phyloP scores from a whole-genome alignment of 2,113 vertebrate species.

The Rhabdornis inornatus region DNA sequence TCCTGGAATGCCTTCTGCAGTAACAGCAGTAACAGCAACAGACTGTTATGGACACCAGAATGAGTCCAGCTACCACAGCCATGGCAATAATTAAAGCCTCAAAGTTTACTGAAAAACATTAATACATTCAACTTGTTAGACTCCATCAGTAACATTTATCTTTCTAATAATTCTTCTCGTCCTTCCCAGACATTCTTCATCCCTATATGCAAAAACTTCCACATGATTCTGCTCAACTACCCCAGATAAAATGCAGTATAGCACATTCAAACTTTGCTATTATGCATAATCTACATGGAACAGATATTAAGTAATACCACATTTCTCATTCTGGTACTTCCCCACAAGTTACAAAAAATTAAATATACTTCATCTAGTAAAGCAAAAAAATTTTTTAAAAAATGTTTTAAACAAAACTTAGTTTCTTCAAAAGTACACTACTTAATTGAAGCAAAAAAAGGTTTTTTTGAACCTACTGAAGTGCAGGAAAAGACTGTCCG shows the following conservation, averaged over 20 bases:
- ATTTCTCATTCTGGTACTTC: neutral
- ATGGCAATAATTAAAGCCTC: conserved; percentile 84
- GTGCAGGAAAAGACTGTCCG: neutral
- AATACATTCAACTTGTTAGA: conserved; percentile 21
- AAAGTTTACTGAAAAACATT: conserved; percentile 82
- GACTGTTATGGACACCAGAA: conserved; percentile 68
- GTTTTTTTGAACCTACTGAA: neutral
- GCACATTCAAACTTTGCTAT: neutral
- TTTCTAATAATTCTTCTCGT: neutral
- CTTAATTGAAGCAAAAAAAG: neutral
- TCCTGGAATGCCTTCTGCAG: conserved; percentile 61
- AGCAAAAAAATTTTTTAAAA: neutral
- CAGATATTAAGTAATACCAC: neutral
- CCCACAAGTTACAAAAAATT: neutral
- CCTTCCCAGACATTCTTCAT: neutral
- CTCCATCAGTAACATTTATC: neutral
- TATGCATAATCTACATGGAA: neutral
- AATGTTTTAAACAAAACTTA: neutral
- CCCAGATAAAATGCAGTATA: neutral
- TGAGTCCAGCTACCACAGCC: conserved; percentile 71
- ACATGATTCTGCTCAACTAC: neutral
- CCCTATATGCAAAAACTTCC: neutral
- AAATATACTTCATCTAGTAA: neutral
- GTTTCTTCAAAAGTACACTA: neutral
- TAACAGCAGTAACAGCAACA: conserved; percentile 87